Conservation (phyloP, 2,888 invertebrate genomes). For the Octodonta nipae region DNA sequence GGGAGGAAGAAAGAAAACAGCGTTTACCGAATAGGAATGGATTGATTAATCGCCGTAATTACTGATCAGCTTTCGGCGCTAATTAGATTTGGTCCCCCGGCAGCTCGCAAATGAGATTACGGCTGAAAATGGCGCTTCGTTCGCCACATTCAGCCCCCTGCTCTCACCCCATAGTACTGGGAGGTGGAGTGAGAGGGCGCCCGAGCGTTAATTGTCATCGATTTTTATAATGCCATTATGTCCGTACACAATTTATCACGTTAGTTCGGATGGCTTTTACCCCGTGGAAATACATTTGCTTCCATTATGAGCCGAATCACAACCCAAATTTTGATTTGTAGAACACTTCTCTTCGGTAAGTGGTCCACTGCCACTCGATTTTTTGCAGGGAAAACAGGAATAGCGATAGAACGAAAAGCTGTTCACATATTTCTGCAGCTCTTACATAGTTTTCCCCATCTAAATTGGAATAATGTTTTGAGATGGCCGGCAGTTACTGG, state of each 20-base stretch:
- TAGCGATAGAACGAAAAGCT: too few relatives aligned
- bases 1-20: slow-evolving; percentile 9
- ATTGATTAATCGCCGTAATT: slow-evolving; percentile 46
- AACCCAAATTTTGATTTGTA: too few relatives aligned
- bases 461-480: too few relatives aligned
- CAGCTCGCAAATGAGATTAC: slow-evolving; percentile 38
- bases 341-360: too few relatives aligned
- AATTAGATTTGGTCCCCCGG: slow-evolving; percentile 36
- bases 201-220: slow-evolving; percentile 39
- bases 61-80: slow-evolving; percentile 40
- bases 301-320: not conserved
- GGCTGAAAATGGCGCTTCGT: slow-evolving; percentile 37
- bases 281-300: not conserved
- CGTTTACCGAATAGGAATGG: slow-evolving; percentile 33
- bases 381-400: too few relatives aligned
- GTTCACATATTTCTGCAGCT: too few relatives aligned
- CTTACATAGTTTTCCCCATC: too few relatives aligned
- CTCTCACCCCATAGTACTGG: too few relatives aligned
- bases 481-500: too few relatives aligned
- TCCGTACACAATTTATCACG: slow-evolving; percentile 37
- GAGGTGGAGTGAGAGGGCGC: too few relatives aligned
- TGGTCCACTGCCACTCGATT: too few relatives aligned
- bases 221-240: slow-evolving; percentile 38
- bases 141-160: slow-evolving; percentile 31
- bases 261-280: slow-evolving; percentile 18